Evolutionary conservation across 2,113 vertebrate genomes (phyloP).

Genomic region (Corythornis cristatus): DNA sequence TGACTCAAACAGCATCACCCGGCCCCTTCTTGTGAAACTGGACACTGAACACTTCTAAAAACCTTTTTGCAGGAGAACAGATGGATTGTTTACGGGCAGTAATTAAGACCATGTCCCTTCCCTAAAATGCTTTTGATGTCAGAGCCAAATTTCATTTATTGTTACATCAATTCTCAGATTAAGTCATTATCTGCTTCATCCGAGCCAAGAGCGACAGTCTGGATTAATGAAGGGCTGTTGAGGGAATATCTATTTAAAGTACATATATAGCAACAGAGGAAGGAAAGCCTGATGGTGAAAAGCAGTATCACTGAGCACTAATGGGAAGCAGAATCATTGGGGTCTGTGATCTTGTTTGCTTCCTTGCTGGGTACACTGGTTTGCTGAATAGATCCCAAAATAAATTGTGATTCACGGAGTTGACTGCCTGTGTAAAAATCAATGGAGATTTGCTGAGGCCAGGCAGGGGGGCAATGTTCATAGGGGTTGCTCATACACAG

Average conservation of each 20-base stretch:
- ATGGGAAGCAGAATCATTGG: background rate
- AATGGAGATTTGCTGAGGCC: background rate
- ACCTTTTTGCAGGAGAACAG: background rate
- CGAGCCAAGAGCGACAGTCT: background rate
- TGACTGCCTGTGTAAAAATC: background rate
- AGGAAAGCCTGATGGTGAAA: background rate
- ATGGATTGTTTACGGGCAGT: background rate
- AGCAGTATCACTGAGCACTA: fast-evolving
- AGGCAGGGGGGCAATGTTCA: background rate
- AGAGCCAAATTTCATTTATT: conserved; percentile 5
- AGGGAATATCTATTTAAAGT: background rate
- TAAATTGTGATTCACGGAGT: background rate
- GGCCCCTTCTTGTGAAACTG: background rate
- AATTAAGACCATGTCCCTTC: background rate
- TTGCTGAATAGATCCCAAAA: background rate
- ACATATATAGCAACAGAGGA: background rate
- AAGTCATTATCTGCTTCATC: background rate
- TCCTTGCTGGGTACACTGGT: background rate
- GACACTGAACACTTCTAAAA: background rate
- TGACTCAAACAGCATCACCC: background rate
- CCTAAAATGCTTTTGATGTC: background rate
- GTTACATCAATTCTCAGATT: background rate
- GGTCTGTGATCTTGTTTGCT: background rate
- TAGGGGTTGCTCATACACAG: background rate
- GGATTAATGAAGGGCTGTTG: background rate